Base-by-base conservation (phyloP, 2,797 vertebrate genomes). In the Anisognathus igniventris region DNA sequence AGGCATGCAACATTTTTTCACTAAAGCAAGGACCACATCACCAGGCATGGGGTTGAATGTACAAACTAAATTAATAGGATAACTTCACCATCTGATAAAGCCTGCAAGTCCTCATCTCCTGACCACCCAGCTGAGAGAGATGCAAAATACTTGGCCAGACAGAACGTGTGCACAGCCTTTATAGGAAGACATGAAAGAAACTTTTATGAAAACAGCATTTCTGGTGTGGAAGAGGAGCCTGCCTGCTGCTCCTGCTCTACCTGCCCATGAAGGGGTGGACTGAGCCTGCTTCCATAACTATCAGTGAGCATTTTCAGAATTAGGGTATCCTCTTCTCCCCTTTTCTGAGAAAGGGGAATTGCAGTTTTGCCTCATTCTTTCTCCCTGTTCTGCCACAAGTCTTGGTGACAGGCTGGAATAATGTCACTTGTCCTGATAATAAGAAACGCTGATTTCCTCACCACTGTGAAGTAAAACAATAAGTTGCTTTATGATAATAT, bases 401-500 rank as follows among this genome's bases (percentile, higher is more conserved):
- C 61, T 54, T 68, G 39, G 58, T 66, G 83, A 94, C 1, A 10
- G 35, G 70, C 58, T 94, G 74, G 71, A 89, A 82, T 51, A 82
- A 75, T 18, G 73, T 81, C 86, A 92, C 31, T 74, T 5, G 10
- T 91, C 33, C 70, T 65, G 62, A 78, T 89, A 82, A 92, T 28
- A 68, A 87, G 82, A 91, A 91, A 78, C 48, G 64, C 47, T 95
- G 86, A 93, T 93, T 95, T 93, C 75, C 74, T 94, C 10, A 1
- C 56, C 0, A 1, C 82, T 80, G 61, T 90, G 91, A 96, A 94
- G 77, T 66, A 79, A 96, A 95, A 93, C 88, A 89, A 35, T 92
- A 92, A 96, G 79, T 93, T 92, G 67, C 60, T 90, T 60, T 96
- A 73, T 16, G 44, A 90, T 82, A 90, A 94, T 84, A 73, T 76